phyloP scores from a whole-genome alignment of 2,888 invertebrate species.

The Ametastegia equiseti region DNA sequence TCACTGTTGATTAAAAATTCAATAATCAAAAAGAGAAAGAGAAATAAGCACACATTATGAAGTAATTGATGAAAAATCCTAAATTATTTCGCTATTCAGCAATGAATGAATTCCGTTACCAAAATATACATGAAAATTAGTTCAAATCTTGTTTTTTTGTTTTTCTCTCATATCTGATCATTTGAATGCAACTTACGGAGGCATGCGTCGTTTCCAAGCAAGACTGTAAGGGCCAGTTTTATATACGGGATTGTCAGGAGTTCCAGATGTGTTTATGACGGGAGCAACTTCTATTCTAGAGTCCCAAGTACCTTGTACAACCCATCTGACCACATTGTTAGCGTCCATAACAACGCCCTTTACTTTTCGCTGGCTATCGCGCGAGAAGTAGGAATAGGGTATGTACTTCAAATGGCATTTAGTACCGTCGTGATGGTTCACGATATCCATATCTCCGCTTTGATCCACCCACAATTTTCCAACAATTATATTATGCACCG shows the following conservation, averaged over 20 bases:
- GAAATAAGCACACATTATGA: too few relatives aligned
- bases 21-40: background rate
- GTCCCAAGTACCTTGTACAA: slow-evolving; percentile 95
- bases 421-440: slow-evolving; percentile 92
- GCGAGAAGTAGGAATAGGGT: slow-evolving; percentile 98
- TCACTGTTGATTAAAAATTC: slow-evolving; percentile 73
- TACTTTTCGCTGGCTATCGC: slow-evolving; percentile 95
- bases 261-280: slow-evolving; percentile 85
- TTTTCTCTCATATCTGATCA: too few relatives aligned
- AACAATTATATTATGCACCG: slow-evolving; percentile 99
- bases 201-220: slow-evolving; percentile 91
- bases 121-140: background rate
- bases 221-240: slow-evolving; percentile 92
- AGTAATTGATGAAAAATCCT: background rate
- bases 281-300: slow-evolving; percentile 95
- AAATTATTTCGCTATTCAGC: too few relatives aligned
- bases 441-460: slow-evolving; percentile 99
- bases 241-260: slow-evolving; percentile 89
- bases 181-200: slow-evolving; percentile 79
- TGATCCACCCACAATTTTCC: slow-evolving; percentile 99
- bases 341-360: slow-evolving; percentile 88
- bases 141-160: too few relatives aligned
- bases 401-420: slow-evolving; percentile 98
- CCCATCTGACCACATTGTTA: slow-evolving; percentile 84
- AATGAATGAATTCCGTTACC: background rate